A percentile compares a stretch with the other conserved stretches of the same genome.
Conservation (phyloP, 2,797 vertebrate species). For the Spheniscus humboldti region DNA sequence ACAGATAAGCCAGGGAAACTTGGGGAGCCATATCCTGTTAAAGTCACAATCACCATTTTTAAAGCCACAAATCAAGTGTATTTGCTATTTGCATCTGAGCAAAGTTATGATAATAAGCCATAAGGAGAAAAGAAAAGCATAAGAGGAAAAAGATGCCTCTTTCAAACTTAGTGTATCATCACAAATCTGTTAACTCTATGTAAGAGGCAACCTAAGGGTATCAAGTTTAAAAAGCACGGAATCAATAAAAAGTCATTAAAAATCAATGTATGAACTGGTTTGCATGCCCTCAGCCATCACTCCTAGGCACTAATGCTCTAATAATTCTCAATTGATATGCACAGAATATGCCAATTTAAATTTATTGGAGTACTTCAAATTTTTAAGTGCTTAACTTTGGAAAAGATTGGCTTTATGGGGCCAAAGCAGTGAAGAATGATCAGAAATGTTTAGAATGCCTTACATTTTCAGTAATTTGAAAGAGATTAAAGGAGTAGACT, state of each 20-base stretch:
- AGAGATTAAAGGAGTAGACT: constrained; percentile 64
- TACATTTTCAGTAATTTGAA: constrained; percentile 62
- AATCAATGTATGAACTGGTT: constrained; percentile 74
- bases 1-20: background rate
- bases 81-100: constrained; percentile 13
- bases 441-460: constrained; percentile 65
- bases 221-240: constrained; percentile 70
- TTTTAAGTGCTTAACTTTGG: constrained; percentile 78
- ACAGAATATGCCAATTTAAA: constrained; percentile 75
- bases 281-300: constrained; percentile 71
- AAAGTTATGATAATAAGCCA: background rate
- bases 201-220: constrained; percentile 63
- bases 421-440: constrained; percentile 51
- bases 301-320: constrained; percentile 73
- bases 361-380: constrained; percentile 76
- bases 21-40: background rate
- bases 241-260: constrained; percentile 81
- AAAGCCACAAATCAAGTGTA: constrained; percentile 12
- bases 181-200: constrained; percentile 38
- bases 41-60: constrained; percentile 14
- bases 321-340: constrained; percentile 78
- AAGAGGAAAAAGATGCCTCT: background rate
- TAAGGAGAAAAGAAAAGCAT: background rate
- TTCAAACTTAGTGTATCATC: background rate
- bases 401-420: constrained; percentile 69